Conservation (phyloP, 2,888 invertebrate genomes). For the Coelopa pilipes region DNA sequence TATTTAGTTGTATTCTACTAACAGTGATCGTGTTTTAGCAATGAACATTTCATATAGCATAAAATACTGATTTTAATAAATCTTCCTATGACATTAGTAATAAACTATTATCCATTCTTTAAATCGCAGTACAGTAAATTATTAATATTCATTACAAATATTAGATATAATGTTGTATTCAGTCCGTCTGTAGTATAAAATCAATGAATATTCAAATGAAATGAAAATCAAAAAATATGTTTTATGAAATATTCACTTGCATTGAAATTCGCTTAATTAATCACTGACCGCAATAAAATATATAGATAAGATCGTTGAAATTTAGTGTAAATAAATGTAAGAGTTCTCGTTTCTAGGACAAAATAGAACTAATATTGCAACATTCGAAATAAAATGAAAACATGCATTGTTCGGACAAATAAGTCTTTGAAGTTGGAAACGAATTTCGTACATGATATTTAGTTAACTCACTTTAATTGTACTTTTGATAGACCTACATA, state of each 20-base stretch:
- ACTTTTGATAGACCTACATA: not conserved
- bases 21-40: conserved; percentile 4
- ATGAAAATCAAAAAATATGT: not conserved
- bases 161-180: no score
- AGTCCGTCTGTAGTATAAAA: no score
- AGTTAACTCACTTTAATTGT: conserved; percentile 6
- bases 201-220: no score
- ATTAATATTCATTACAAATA: no score
- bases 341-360: conserved; percentile 24
- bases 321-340: conserved; percentile 36
- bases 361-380: conserved; percentile 14
- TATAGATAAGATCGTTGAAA: conserved; percentile 13
- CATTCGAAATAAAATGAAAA: conserved; percentile 11
- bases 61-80: not conserved
- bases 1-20: conserved; percentile 9
- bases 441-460: not conserved
- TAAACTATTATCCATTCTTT: conserved; percentile 16
- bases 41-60: conserved; percentile 20
- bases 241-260: conserved; percentile 1
- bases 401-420: conserved; percentile 17
- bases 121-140: conserved; percentile 2
- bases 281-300: conserved; percentile 21
- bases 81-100: not conserved
- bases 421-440: conserved; percentile 12
- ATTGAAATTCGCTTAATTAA: not conserved